phyloP scores from a whole-genome alignment of 2,113 vertebrate genomes.

The Semnopithecus entellus region DNA sequence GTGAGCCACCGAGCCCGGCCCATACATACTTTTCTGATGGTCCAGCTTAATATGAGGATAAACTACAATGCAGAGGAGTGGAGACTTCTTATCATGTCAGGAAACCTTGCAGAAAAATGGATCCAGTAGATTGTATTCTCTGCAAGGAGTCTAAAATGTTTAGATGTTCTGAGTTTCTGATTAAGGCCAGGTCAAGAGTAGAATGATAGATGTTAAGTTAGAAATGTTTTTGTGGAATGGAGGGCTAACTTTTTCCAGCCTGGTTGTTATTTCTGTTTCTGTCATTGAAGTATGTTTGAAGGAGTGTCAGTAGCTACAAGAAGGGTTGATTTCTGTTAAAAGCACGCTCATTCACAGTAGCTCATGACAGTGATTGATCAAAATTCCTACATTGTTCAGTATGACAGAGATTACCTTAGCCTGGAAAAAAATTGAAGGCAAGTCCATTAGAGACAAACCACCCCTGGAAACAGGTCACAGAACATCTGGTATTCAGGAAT shows the following conservation, averaged over 20 bases:
- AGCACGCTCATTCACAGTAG: background rate
- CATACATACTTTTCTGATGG: background rate
- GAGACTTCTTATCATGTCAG: background rate
- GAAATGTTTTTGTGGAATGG: constrained; percentile 9
- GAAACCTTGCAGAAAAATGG: background rate
- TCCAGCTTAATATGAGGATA: constrained; percentile 9
- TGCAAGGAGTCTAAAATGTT: background rate
- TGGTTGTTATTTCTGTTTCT: background rate
- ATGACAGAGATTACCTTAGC: background rate
- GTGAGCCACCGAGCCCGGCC: too few species aligned
- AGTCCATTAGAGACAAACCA: background rate
- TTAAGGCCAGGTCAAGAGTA: background rate
- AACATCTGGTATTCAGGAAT: background rate
- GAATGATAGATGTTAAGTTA: background rate
- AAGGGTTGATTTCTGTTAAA: background rate
- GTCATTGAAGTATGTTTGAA: background rate
- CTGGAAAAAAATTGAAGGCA: background rate
- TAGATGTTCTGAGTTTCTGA: background rate
- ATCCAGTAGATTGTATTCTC: background rate
- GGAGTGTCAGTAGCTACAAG: background rate
- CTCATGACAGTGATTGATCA: background rate
- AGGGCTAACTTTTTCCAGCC: background rate
- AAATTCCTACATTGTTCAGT: background rate
- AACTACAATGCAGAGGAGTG: background rate
- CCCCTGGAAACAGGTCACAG: background rate